Evolutionary conservation across 2,888 invertebrate species (phyloP), one percentile per base, ranked within the genome.

Genomic region (Pilophorus perplexus): DNA sequence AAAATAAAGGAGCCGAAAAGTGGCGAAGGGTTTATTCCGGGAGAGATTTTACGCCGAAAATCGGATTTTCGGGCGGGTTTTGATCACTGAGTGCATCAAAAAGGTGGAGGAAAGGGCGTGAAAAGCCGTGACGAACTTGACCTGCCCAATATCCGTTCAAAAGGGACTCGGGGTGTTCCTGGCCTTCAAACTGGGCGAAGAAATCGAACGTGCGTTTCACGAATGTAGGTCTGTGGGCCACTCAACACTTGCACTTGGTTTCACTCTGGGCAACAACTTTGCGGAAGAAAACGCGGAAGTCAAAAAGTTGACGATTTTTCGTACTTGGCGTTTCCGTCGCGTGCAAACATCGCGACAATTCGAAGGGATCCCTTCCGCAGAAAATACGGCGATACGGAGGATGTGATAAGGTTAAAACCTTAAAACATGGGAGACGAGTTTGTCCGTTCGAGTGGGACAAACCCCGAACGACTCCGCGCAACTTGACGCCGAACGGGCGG

Each of bases 221-320:
- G 72, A 87, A 88, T 87, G 86, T 88, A 88, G 88, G 88, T 88
- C 87, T 88, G 84, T 88, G 87, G 88, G 88, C 86, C 88, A 88
- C 87, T 87, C 85, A 28, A 55, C 55, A 55, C 55, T 55, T 55
- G 55, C 55, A 55, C 55, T 55, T 10, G 38, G 37, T 37, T 22
- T 52, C 52, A 33, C 52, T 27, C 18, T n/a, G n/a, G n/a, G n/a
- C n/a, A n/a, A n/a, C n/a, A n/a, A n/a, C n/a, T n/a, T n/a, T n/a
- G n/a, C n/a, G n/a, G n/a, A n/a, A n/a, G n/a, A n/a, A n/a, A n/a
- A n/a, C n/a, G n/a, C n/a, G n/a, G n/a, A n/a, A n/a, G n/a, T n/a
- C n/a, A n/a, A n/a, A n/a, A n/a, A n/a, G n/a, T n/a, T n/a, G n/a
- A n/a, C n/a, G n/a, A n/a, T n/a, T n/a, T n/a, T n/a, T n/a, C n/a